phyloP scores from a whole-genome alignment of 2,113 vertebrate genomes.

The Ochotona curzoniae region DNA sequence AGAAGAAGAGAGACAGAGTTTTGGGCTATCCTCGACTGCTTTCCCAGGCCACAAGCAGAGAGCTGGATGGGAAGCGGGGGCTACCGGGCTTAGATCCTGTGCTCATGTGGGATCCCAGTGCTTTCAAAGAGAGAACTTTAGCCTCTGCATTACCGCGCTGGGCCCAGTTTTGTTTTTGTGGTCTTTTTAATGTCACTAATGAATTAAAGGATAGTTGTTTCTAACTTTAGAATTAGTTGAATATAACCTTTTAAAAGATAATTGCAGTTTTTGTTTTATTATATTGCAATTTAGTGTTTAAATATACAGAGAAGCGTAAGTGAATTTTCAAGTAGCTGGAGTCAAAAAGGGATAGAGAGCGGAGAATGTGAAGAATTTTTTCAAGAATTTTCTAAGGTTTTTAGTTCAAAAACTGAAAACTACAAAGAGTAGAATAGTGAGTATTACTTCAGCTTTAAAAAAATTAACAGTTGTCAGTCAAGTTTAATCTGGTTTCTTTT shows the following conservation, averaged over 20 bases:
- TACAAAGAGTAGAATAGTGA: constrained; percentile 13
- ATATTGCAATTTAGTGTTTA: not conserved
- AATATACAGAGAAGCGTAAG: not conserved
- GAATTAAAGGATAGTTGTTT: constrained; percentile 14
- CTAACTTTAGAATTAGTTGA: constrained; percentile 42
- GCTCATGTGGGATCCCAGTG: too few species aligned
- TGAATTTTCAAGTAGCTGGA: constrained; percentile 13
- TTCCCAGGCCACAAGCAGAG: too few species aligned
- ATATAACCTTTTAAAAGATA: constrained; percentile 57
- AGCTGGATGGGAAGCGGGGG: too few species aligned
- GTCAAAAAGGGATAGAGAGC: not conserved
- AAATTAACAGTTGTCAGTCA: not conserved
- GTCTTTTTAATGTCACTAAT: constrained; percentile 18
- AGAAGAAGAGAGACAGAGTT: too few species aligned
- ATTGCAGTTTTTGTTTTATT: not conserved
- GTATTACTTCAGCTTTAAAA: not conserved
- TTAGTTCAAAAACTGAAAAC: constrained; percentile 12
- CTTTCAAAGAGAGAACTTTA: too few species aligned
- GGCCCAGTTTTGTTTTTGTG: constrained; percentile 9
- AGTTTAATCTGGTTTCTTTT: not conserved
- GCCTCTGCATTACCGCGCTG: too few species aligned
- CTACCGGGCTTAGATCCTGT: too few species aligned
- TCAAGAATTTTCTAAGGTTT: not conserved
- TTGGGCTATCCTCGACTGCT: too few species aligned
- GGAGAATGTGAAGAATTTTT: constrained; percentile 17